Evolutionary conservation across 1,140 invertebrate genomes (phyloP).

Genomic region (Philotrypesis tridentata): DNA sequence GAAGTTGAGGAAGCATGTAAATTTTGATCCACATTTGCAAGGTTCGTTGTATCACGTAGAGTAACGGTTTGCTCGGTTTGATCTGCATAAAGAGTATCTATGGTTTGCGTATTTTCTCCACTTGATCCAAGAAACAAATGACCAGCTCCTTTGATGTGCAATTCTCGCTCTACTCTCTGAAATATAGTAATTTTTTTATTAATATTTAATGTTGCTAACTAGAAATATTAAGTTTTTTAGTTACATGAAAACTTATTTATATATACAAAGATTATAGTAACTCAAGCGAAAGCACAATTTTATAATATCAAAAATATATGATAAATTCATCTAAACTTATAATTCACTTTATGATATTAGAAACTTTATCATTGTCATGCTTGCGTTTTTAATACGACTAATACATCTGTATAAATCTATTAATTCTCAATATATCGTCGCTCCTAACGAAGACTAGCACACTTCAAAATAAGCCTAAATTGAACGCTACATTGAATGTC

Average conservation of each 20-base stretch:
- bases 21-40: slow-evolving; percentile 64
- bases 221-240: neutral
- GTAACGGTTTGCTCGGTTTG: neutral
- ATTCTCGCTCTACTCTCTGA: slow-evolving; percentile 82
- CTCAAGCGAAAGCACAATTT: too few species aligned
- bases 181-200: slow-evolving; percentile 51
- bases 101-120: slow-evolving; percentile 40
- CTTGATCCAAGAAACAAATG: slow-evolving; percentile 69
- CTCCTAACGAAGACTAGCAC: too few species aligned
- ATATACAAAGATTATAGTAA: too few species aligned
- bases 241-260: neutral
- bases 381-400: too few species aligned
- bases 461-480: too few species aligned
- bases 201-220: neutral
- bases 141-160: slow-evolving; percentile 79
- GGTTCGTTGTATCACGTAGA: slow-evolving; percentile 54
- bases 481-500: too few species aligned
- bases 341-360: too few species aligned
- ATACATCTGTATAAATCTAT: too few species aligned
- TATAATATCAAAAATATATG: too few species aligned
- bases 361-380: too few species aligned
- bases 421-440: too few species aligned
- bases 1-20: slow-evolving; percentile 58
- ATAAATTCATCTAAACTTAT: too few species aligned
- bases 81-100: slow-evolving; percentile 17